These are phyloP conservation scores for Ctenoplectra terminalis DNA, from an alignment of 1,140 invertebrate species.

Conservation along the genomic window DNA sequence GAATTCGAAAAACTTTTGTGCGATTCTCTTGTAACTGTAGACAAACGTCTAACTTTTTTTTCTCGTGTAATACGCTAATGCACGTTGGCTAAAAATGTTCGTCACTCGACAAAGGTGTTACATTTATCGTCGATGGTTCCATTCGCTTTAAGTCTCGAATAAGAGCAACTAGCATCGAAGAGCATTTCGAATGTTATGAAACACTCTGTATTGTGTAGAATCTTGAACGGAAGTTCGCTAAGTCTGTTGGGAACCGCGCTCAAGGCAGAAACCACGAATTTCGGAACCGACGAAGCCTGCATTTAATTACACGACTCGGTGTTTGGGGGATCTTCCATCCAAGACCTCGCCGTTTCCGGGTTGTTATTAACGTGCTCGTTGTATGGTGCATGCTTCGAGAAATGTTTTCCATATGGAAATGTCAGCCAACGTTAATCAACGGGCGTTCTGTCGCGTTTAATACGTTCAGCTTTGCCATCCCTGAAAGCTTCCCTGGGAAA, in stretches of 20 bases:
- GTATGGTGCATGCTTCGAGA: too few relatives aligned
- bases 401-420: neutral
- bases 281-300: neutral
- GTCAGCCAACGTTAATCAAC: neutral
- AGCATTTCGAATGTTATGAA: neutral
- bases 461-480: neutral
- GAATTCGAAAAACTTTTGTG: neutral
- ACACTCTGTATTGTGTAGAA: neutral
- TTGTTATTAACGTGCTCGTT: neutral
- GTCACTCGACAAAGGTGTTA: neutral
- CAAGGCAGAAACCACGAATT: neutral
- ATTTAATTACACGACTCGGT: constrained; percentile 4
- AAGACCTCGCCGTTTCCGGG: neutral
- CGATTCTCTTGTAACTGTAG: neutral
- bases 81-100: neutral
- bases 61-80: neutral
- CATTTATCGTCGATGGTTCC: neutral
- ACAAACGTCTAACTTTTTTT: neutral
- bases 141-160: neutral
- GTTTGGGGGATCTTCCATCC: neutral
- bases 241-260: constrained; percentile 4
- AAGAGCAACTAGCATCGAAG: neutral
- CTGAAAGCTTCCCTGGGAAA: too few relatives aligned
- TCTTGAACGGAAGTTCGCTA: neutral
- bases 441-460: neutral